Base-by-base conservation (phyloP, 2,113 vertebrate species). In the Verasper variegatus region DNA sequence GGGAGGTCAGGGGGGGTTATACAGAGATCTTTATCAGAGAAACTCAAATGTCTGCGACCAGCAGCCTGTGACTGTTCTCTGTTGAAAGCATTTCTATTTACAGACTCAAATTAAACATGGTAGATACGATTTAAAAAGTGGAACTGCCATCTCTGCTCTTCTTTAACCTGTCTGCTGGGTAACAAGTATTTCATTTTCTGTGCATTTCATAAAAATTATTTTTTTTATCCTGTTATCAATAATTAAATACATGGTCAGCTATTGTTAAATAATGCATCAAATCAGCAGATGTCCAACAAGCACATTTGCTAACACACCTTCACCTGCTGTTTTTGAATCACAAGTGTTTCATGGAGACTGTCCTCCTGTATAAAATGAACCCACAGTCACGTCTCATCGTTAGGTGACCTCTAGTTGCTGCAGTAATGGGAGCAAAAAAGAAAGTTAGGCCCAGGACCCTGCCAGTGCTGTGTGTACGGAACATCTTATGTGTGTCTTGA, bases 21-120 rank as follows among this genome's bases (percentile, higher is more conserved):
- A 45, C 20, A 60, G 11, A 23, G 31, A 70, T 68, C 40, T 71
- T 69, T 54, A 73, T 74, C 68, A 47, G 21, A 37, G 23, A 35
- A 24, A 20, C 21, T 57, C 15, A 56, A 10, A 56, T 31, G 31
- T 31, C 31, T 31, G 31, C 6, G 31, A 31, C 31, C 31, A 31
- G 31, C 31, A 31, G 6, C 6, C 21, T 14, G n/a, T 12, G n/a
- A 56, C 31, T 24, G 12, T 1, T 24, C 54, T 13, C 54, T 56
- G 54, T 23, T 56, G 10, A 55, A 23, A 24, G 54, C 21, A 4
- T 23, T 24, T 55, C n/a, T 26, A 37, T 55, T 35, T 24, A 24
- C 24, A 42, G 18, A 40, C 27, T 18, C 18, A 54, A 23, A 63
- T 52, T 61, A 55, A 17, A 24, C 31, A 21, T 26, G 21, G 35